Base-by-base conservation (phyloP, 2,797 vertebrate species). In the Enteromius radiatus region DNA sequence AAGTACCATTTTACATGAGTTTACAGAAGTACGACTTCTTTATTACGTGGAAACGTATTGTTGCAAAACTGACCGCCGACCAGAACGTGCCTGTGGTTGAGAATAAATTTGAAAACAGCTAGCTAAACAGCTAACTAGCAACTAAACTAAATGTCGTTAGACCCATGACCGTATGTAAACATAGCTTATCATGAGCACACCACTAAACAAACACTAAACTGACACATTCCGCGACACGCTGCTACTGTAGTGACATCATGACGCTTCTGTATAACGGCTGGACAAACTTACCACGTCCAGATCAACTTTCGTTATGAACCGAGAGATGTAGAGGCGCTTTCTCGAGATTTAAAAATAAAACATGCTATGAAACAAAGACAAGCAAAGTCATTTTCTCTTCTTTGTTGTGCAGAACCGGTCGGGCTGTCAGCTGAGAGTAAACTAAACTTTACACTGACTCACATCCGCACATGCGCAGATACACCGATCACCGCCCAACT, bases 401-500 rank as follows among this genome's bases (percentile, higher is more conserved):
- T 49, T 5, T 8, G 0, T 3, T 23, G 5, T 33, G 19, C 6
- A 33, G 31, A 59, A 33, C 52, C 21, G 5, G 33, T 33, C 15
- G 7, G 17, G 4, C 23, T 26, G 31, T 56, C 59, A 23, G 17
- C 21, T 41, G 36, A 9, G n/a, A 54, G 14, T 43, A 67, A 67
- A 81, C 41, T 21, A 19, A 52, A 65, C 14, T 65, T 78, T 11
- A 47, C 33, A 12, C 41, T 49, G 21, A 83, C 26, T 38, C 79
- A 88, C 68, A 64, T 84, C 85, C 85, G 87, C 61, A 74, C 64
- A 80, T 85, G 78, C 82, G 81, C 86, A 87, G 31, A 76, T 2
- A 14, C 76, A 47, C 11, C 6, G 2, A 64, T 21, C 3, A 33
- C 59, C 41, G 26, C 59, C 59, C 59, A 10, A 5, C 17, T 12